These are phyloP conservation scores for Gobio gobio DNA, from an alignment of 2,113 vertebrate species.

Conservation along the genomic window DNA sequence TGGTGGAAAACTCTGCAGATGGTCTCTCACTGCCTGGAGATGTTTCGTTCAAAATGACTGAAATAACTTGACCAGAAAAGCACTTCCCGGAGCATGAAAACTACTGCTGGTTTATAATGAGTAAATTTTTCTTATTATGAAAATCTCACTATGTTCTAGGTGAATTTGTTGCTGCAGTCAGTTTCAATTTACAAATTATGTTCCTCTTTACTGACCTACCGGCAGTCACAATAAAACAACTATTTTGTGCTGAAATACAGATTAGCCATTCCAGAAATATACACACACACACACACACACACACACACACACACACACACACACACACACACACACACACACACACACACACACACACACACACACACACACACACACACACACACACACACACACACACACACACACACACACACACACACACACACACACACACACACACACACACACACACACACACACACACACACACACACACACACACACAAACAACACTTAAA, in stretches of 20 bases:
- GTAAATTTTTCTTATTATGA: background rate
- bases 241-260: background rate
- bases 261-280: background rate
- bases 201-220: background rate
- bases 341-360: no score
- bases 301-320: no score
- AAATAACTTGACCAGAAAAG: background rate
- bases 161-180: background rate
- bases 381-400: no score
- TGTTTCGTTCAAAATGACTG: slow-evolving; percentile 12
- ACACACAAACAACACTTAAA: no score
- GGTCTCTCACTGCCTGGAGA: background rate
- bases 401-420: no score
- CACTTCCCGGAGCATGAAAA: background rate
- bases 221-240: background rate
- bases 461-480: no score
- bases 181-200: background rate
- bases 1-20: background rate
- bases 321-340: no score
- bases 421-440: no score
- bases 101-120: background rate
- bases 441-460: no score
- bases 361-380: no score
- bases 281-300: no score
- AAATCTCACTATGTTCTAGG: background rate